Evolutionary conservation across 2,888 invertebrate species (phyloP), one percentile per base, ranked within the genome.

Genomic region (Ormyrus nitidulus): DNA sequence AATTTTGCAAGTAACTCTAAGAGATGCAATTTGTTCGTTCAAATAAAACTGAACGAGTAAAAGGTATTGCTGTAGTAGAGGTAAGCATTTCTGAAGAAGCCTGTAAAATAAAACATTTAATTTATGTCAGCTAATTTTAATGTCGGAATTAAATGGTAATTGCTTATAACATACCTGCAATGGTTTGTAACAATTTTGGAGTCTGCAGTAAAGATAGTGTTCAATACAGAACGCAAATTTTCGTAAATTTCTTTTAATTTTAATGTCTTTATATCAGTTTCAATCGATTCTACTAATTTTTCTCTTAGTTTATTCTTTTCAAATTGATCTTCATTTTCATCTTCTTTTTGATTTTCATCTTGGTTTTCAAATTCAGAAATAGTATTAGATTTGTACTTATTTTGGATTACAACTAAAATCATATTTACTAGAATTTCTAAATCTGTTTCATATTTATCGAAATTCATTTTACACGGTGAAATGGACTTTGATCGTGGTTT

Each of bases 1-100:
- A 91, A 98, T 94, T 91, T 98, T 98, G 84, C 95, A 94, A 0
- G 95, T 94, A 0, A 95, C 93, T 84, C 97, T 93, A 86, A 97
- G 96, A 0, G 95, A 93, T 0, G 95, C 94, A 3, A 97, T 93
- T 88, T 95, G 94, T 84, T 96, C 95, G 0, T 95, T 94, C 6
- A 98, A 89, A 85, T 96, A 95, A 89, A 94, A 97, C 88, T 97
- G 95, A 2, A 94, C 93, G 68, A 97, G 92, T 34, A 95, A 89
- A 66, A 93, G 91, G 70, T 95, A 95, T 90, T 98, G 97, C 79
- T 96, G 94, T 75, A 98, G 90, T 49, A 98, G 91, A 0, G 97
- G 96, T 9, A 94, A 85, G 85, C 92, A 90, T 84, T 92, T 91
- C 86, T 91, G 90, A 6, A 93, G 86, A 89, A 82, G 69, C 34